These are phyloP conservation scores for Podocnemis expansa DNA, from an alignment of 2,113 vertebrate species.

Conservation along the genomic window DNA sequence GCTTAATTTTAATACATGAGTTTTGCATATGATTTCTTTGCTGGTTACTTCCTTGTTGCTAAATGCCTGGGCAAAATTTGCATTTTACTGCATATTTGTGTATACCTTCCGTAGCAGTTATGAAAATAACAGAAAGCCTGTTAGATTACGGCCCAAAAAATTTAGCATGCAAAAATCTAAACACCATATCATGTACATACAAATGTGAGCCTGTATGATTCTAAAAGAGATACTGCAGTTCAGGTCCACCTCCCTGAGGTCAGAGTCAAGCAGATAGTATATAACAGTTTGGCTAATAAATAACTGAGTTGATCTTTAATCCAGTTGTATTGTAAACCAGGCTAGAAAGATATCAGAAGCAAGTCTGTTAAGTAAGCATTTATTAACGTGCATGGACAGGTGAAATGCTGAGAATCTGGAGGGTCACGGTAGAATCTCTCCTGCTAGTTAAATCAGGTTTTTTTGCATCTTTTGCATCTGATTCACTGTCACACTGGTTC, in stretches of 20 bases:
- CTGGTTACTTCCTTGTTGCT: background rate
- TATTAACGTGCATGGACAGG: background rate
- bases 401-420: background rate
- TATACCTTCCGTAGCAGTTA: background rate
- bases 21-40: background rate
- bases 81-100: background rate
- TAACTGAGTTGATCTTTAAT: conserved; percentile 29
- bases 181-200: background rate
- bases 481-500: background rate
- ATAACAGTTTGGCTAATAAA: conserved; percentile 14
- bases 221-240: conserved; percentile 37
- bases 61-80: background rate
- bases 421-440: background rate
- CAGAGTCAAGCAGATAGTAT: conserved; percentile 9
- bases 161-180: background rate
- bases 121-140: fast-evolving
- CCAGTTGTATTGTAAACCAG: conserved; percentile 21
- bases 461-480: background rate
- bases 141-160: fast-evolving
- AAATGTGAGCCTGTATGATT: background rate
- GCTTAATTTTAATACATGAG: background rate
- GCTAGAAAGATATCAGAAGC: background rate
- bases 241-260: conserved; percentile 3
- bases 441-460: background rate
- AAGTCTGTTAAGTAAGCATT: background rate